Evolutionary conservation across 2,797 vertebrate species (phyloP).

Genomic region (Neosilurus hyrtlii): DNA sequence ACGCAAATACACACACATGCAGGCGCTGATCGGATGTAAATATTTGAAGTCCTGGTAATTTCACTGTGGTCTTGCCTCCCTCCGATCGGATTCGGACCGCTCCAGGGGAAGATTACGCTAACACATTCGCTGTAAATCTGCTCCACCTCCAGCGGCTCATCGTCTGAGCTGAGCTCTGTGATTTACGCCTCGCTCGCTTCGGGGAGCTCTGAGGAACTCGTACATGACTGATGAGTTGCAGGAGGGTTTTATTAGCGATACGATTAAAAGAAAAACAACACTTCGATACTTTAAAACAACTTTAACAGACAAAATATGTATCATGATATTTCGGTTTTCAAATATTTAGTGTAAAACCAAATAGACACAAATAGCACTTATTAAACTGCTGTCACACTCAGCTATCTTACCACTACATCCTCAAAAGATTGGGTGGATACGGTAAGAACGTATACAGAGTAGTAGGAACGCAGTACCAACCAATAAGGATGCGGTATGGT

Average conservation of each 20-base stretch:
- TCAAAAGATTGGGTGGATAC: too few relatives aligned
- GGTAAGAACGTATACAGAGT: too few relatives aligned
- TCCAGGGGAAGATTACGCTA: conserved; percentile 51
- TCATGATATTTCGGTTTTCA: neutral
- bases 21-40: conserved; percentile 26
- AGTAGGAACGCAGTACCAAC: too few relatives aligned
- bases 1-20: neutral
- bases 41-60: conserved; percentile 33
- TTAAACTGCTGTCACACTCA: too few relatives aligned
- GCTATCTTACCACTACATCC: too few relatives aligned
- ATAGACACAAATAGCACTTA: neutral
- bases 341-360: neutral
- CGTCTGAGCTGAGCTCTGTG: conserved; percentile 43
- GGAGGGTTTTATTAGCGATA: neutral
- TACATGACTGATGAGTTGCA: conserved; percentile 13
- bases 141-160: conserved; percentile 45
- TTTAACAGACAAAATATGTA: too few relatives aligned
- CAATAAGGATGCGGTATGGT: too few relatives aligned
- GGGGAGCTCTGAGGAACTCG: neutral
- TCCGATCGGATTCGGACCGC: conserved; percentile 36
- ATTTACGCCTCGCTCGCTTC: conserved; percentile 42
- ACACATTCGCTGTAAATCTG: conserved; percentile 54
- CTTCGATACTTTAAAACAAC: neutral
- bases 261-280: neutral
- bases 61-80: conserved; percentile 25